Base-by-base conservation (phyloP, 2,888 invertebrate genomes). In the Pristionchus maxplancki region DNA sequence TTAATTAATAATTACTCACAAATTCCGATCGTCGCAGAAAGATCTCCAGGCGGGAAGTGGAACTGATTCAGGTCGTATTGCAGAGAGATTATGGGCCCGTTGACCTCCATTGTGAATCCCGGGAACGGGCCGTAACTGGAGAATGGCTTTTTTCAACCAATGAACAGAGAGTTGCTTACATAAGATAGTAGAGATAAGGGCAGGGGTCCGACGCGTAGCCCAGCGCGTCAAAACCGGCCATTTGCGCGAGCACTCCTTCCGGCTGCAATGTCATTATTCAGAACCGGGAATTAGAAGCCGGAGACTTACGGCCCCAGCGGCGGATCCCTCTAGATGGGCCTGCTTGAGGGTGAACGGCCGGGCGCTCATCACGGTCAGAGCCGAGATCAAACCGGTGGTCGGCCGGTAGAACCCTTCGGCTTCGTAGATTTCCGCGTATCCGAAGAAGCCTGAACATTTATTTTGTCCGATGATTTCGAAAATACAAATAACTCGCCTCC, bases 261-360 rank as follows among this genome's bases (percentile, higher is more conserved):
- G 78, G 78, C 78, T 78, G 48, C 24, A 74, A 40, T 2, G 28
- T 8, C 53, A 24, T 28, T 64, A 28, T 24, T 4, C 24, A 58
- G 62, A 62, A 28, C 62, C 62, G 62, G 62, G 4, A 28, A 1
- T 28, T n/a, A 28, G 28, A 5, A 28, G 62, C 28, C 5, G n/a
- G 37, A 37, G 40, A 28, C 78, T 78, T 9, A 78, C 78, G 11
- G 78, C 44, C n/a, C 78, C 78, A 9, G 44, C 78, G 28, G 28
- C 1, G 0, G 24, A 1, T 48, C 78, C 78, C 13, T 78, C 28
- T 0, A 4, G 13, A 44, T 28, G 40, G 44, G 78, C 78, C 15
- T 78, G 78, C 44, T 48, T 78, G 28, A 78, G 78, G 3, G 78
- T 78, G 78, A 78, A 78, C 0, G 78, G 78, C 28, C 78, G 78